phyloP scores from a whole-genome alignment of 2,797 vertebrate genomes.

The Cottoperca gobio region DNA sequence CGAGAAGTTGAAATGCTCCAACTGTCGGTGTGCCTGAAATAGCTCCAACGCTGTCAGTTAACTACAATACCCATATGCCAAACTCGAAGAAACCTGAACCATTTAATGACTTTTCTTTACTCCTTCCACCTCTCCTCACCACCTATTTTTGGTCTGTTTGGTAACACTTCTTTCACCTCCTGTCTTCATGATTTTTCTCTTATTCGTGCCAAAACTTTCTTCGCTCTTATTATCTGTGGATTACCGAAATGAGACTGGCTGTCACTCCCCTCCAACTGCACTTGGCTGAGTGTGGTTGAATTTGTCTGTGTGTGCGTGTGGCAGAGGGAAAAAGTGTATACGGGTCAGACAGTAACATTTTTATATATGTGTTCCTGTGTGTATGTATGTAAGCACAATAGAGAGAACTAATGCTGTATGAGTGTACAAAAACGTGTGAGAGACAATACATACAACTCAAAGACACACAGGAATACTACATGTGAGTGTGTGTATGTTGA shows the following conservation, averaged over 20 bases:
- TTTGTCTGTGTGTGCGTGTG: neutral
- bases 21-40: neutral
- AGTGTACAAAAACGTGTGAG: neutral
- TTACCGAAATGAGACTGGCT: slow-evolving; percentile 25
- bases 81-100: neutral
- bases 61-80: neutral
- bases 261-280: slow-evolving; percentile 8
- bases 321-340: neutral
- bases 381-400: neutral
- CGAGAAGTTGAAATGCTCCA: neutral
- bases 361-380: neutral
- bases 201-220: slow-evolving; percentile 13
- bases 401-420: neutral
- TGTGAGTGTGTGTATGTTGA: neutral
- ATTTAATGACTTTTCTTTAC: neutral
- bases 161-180: slow-evolving; percentile 8
- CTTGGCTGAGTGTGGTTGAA: neutral
- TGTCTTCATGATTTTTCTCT: slow-evolving; percentile 18
- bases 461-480: neutral
- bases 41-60: neutral
- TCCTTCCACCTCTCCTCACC: neutral
- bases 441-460: neutral
- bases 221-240: slow-evolving; percentile 34
- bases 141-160: slow-evolving; percentile 8
- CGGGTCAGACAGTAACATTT: neutral